Evolutionary conservation across 2,797 vertebrate genomes (phyloP).

Genomic region (Pangasius djambal): DNA sequence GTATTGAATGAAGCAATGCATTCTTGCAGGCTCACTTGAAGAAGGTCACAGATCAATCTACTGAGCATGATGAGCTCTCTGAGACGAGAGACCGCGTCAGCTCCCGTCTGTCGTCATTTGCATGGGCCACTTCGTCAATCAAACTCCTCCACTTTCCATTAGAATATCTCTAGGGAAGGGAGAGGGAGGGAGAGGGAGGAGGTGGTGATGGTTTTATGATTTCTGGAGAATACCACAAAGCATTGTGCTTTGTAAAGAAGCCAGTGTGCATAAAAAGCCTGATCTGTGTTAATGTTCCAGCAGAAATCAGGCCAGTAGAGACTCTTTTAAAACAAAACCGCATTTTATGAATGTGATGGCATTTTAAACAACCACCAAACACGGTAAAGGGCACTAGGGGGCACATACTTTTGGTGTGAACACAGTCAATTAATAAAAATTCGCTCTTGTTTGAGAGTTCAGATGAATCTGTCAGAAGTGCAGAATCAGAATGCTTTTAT

Average conservation of each 20-base stretch:
- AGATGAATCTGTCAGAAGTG: neutral
- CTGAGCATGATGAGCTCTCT: neutral
- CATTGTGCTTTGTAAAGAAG: neutral
- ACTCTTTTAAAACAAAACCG: neutral
- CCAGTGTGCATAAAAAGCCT: neutral
- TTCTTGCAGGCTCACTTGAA: neutral
- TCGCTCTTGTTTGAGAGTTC: neutral
- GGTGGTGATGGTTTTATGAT: constrained; percentile 17
- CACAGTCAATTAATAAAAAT: neutral
- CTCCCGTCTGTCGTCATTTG: neutral
- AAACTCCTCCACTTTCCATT: constrained; percentile 6
- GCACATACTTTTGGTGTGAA: neutral
- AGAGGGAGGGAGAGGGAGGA: neutral
- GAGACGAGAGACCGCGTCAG: neutral
- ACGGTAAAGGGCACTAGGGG: neutral
- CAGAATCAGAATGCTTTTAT: neutral
- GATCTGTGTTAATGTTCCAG: neutral
- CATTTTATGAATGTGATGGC: neutral
- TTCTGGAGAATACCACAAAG: neutral
- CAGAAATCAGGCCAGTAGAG: neutral
- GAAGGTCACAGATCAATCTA: constrained; percentile 8
- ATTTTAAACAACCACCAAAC: neutral
- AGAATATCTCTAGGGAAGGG: neutral
- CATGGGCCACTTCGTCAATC: neutral
- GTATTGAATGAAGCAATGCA: neutral